A percentile compares a stretch with the other conserved stretches of the same genome.
phyloP scores from a whole-genome alignment of 1,140 invertebrate genomes.

The Macrostomum lignano region DNA sequence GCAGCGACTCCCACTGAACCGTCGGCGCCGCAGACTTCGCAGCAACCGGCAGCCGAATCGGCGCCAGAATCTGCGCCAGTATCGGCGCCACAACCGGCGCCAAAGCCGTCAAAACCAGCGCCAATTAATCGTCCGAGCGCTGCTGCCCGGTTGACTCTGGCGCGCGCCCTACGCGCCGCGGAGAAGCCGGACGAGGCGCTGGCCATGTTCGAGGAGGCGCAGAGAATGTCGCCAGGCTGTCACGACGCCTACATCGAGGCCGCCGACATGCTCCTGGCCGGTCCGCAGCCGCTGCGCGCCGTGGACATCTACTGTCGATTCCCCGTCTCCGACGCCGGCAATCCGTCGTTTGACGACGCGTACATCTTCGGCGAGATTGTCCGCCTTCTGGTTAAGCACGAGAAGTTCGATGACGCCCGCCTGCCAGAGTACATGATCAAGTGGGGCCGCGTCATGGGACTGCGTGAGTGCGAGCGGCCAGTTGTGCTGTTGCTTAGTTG shows the following conservation, averaged over 20 bases:
- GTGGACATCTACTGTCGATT: constrained; percentile 22
- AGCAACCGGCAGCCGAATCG: constrained; percentile 4
- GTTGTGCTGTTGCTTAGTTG: too few species aligned
- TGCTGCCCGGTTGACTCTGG: constrained; percentile 16
- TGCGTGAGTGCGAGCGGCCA: constrained; percentile 13
- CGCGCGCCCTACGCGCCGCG: constrained; percentile 13
- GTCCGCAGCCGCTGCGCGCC: constrained; percentile 17
- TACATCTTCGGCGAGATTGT: constrained; percentile 24
- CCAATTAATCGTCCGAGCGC: constrained; percentile 16
- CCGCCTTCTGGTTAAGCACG: constrained; percentile 19
- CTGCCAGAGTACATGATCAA: constrained; percentile 17
- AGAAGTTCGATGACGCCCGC: constrained; percentile 20
- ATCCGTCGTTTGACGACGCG: constrained; percentile 22
- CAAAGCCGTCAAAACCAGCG: constrained; percentile 9
- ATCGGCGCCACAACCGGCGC: too few species aligned
- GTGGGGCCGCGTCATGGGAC: constrained; percentile 17
- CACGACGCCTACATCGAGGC: constrained; percentile 25
- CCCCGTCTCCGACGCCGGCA: constrained; percentile 19
- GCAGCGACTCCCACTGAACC: too few species aligned
- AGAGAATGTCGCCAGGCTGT: constrained; percentile 19
- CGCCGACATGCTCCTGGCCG: constrained; percentile 21
- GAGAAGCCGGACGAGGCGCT: constrained; percentile 13
- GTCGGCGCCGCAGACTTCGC: too few species aligned
- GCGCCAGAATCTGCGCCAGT: constrained; percentile 1
- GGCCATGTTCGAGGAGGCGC: constrained; percentile 20